Conservation (phyloP, 2,113 vertebrate species). For the Nothocercus julius region DNA sequence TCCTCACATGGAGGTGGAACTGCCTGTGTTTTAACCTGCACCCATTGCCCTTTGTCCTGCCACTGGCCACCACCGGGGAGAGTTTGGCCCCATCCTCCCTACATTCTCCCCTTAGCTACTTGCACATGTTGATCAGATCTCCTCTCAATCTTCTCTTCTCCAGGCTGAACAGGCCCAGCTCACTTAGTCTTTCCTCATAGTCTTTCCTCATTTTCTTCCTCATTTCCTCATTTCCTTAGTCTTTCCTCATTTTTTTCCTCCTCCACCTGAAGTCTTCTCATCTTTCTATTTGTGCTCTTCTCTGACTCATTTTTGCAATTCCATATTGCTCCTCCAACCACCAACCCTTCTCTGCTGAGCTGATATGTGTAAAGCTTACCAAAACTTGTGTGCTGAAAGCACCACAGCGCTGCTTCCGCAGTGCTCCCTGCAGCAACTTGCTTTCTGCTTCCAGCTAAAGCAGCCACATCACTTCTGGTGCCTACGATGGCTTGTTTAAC, state of each 20-base stretch:
- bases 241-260: background rate
- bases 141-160: too few relatives aligned
- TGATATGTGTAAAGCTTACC: background rate
- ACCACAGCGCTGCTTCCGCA: background rate
- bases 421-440: rapidly evolving
- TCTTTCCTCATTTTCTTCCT: too few relatives aligned
- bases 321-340: background rate
- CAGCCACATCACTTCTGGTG: background rate
- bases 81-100: too few relatives aligned
- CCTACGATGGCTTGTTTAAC: background rate
- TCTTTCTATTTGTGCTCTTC: background rate
- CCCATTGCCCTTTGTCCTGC: too few relatives aligned
- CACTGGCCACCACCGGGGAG: too few relatives aligned
- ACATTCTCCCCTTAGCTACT: too few relatives aligned
- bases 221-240: too few relatives aligned
- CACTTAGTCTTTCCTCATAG: too few relatives aligned
- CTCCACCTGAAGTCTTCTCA: background rate
- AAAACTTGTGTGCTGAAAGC: background rate
- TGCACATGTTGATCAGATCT: too few relatives aligned
- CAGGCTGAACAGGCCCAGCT: too few relatives aligned
- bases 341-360: background rate
- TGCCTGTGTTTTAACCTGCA: too few relatives aligned
- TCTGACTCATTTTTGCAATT: background rate
- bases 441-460: background rate
- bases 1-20: too few relatives aligned